phyloP scores from a whole-genome alignment of 2,888 invertebrate species.

The Drosophila niveifrons region DNA sequence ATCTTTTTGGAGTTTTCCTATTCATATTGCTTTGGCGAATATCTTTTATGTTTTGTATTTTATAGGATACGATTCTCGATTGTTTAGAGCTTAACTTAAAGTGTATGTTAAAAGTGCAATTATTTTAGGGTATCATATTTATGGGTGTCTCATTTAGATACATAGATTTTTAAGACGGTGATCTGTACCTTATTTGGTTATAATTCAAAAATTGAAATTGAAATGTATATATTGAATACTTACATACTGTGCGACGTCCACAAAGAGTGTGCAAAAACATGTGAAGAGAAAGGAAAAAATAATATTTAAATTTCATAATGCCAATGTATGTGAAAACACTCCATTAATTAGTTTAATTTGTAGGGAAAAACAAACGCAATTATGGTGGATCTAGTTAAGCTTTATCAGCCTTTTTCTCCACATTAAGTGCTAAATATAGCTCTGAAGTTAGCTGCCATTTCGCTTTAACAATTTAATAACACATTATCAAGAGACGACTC shows the following conservation, averaged over 20 bases:
- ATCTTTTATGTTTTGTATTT: too few relatives aligned
- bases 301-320: background rate
- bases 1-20: too few relatives aligned
- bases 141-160: background rate
- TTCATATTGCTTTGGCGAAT: too few relatives aligned
- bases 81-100: too few relatives aligned
- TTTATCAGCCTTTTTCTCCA: slow-evolving; percentile 50
- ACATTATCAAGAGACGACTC: slow-evolving; percentile 55
- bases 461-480: slow-evolving; percentile 79
- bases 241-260: slow-evolving; percentile 9
- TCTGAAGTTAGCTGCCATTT: slow-evolving; percentile 65
- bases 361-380: slow-evolving; percentile 42
- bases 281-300: slow-evolving; percentile 21
- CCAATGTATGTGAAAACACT: background rate
- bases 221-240: slow-evolving; percentile 3
- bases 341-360: slow-evolving; percentile 2
- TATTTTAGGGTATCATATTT: too few relatives aligned
- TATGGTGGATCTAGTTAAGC: slow-evolving; percentile 43
- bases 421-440: slow-evolving; percentile 78
- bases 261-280: background rate
- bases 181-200: background rate
- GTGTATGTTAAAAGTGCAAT: too few relatives aligned
- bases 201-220: background rate
- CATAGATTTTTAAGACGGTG: background rate
- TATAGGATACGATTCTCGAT: too few relatives aligned